Base-by-base conservation (phyloP, 2,113 vertebrate species). In the Alethe castanea region DNA sequence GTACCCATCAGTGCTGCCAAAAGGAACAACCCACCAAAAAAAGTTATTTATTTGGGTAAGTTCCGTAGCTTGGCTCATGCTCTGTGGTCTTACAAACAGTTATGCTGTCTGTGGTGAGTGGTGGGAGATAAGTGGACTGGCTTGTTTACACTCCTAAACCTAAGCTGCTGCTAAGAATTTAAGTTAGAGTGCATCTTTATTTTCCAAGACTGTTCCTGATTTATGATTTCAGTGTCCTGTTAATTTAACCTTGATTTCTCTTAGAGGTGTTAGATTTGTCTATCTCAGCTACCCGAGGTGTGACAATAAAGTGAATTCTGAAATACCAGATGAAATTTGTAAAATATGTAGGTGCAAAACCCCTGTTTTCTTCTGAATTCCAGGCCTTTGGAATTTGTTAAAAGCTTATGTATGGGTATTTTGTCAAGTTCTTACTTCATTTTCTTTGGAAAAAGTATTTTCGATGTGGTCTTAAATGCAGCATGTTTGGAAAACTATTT, bases 211-310 rank as follows among this genome's bases (percentile, higher is more conserved):
- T 60, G n/a, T 10, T 92, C 20, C 26, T 38, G 23, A 29, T 60
- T 77, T 72, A 24, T 44, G 11, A 28, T 36, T 88, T 70, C 47
- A 44, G 14, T 60, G 9, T 70, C 33, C 69, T 81, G 12, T 62
- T 79, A 79, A 77, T 65, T 73, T 73, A 65, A 47, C 52, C 19
- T 48, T 62, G 19, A 35, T 84, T 76, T 80, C 17, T 60, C 33
- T 62, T 20, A 26, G 2, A 15, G 3, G 0, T 47, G 23, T 82
- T 92, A 18, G 2, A 11, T 85, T 89, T 62, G 11, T 78, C 35
- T 62, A 14, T 73, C 24, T 88, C 19, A 1, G 12, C 19, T 88
- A 54, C 35, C 38, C 0, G 0, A 50, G 15, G 6, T 76, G 26
- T 62, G 57, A 38, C n/a, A 15, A 8, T 78, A 19, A 66, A 71